Evolutionary conservation across 1,140 invertebrate genomes (phyloP).

Genomic region (Apocrypta bakeri): DNA sequence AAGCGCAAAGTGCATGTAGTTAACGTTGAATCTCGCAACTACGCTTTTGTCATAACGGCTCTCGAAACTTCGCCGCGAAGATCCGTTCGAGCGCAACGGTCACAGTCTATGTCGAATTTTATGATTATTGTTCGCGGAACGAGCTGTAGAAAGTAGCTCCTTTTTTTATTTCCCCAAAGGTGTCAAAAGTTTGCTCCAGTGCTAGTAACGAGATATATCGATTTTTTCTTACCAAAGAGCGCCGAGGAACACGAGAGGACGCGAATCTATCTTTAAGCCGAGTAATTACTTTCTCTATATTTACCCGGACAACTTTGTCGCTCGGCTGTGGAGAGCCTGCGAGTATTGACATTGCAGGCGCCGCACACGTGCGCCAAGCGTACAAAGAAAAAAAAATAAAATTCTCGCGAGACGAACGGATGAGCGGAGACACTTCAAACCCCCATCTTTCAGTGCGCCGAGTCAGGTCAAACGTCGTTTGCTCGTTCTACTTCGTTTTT

Average conservation of each 20-base stretch:
- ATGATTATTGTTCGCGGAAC: conserved; percentile 41
- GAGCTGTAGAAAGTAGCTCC: conserved; percentile 32
- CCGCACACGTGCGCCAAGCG: background rate
- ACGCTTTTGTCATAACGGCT: background rate
- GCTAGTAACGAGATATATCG: background rate
- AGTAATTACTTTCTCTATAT: conserved; percentile 3
- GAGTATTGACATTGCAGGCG: background rate
- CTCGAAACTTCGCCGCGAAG: background rate
- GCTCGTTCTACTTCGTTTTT: background rate
- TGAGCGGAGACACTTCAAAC: conserved; percentile 3
- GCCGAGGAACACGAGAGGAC: background rate
- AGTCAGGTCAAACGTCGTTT: conserved; percentile 27
- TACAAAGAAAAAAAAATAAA: background rate
- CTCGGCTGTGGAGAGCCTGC: background rate
- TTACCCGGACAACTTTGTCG: background rate
- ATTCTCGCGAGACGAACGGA: background rate
- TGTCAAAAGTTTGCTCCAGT: background rate
- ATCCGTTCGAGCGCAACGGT: conserved; percentile 1
- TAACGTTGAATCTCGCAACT: background rate
- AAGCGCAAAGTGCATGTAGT: background rate
- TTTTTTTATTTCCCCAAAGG: background rate
- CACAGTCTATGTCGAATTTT: conserved; percentile 5
- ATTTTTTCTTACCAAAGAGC: background rate
- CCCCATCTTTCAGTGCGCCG: background rate
- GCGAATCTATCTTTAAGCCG: background rate